A percentile compares a stretch with the other conserved stretches of the same genome.
These are phyloP conservation scores for Aethes cnicana DNA, from an alignment of 2,888 invertebrate genomes.

Conservation along the genomic window DNA sequence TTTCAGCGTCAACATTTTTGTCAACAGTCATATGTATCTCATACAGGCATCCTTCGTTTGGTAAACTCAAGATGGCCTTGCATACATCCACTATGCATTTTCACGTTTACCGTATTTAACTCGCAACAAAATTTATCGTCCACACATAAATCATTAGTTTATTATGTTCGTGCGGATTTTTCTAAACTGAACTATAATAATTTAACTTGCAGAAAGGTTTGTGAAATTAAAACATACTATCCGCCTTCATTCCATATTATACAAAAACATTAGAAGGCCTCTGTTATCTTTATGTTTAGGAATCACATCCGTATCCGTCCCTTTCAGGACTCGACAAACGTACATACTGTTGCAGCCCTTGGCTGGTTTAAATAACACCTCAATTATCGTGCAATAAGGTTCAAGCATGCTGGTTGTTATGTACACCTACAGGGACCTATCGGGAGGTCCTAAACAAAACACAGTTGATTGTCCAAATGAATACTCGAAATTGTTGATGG, in stretches of 20 bases:
- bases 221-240: background rate
- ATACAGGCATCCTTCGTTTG: too few relatives aligned
- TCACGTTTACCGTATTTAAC: too few relatives aligned
- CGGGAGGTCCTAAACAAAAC: conserved; percentile 10
- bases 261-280: conserved; percentile 11
- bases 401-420: conserved; percentile 2
- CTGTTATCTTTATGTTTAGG: conserved; percentile 51
- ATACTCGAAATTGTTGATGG: conserved; percentile 19
- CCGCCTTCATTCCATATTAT: conserved; percentile 11
- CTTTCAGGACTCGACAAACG: conserved; percentile 31
- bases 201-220: too few relatives aligned
- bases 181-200: too few relatives aligned
- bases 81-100: too few relatives aligned
- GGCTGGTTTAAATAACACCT: background rate
- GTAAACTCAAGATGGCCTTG: too few relatives aligned
- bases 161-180: too few relatives aligned
- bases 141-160: too few relatives aligned
- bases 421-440: conserved; percentile 11
- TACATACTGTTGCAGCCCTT: conserved; percentile 1
- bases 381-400: conserved; percentile 1
- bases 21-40: too few relatives aligned
- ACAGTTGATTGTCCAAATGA: conserved; percentile 15
- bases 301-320: conserved; percentile 44
- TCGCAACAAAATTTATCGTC: too few relatives aligned
- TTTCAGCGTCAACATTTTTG: too few relatives aligned